Percentiles rank a stretch among this genome's conserved stretches.
These are phyloP conservation scores for Amblyraja radiata DNA, from an alignment of 2,797 vertebrate genomes.

Conservation along the genomic window DNA sequence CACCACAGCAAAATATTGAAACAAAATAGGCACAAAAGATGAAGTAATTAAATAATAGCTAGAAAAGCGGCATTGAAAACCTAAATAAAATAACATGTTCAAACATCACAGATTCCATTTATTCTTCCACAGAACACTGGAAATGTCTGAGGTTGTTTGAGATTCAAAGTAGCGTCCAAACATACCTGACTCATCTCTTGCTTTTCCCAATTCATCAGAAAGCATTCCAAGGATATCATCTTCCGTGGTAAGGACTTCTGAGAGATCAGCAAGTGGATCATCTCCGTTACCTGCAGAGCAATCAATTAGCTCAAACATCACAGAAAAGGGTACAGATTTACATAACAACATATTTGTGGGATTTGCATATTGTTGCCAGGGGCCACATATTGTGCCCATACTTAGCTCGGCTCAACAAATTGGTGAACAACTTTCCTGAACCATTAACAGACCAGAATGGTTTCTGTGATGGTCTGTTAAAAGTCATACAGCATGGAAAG, in stretches of 20 bases:
- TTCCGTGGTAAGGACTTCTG: constrained; percentile 89
- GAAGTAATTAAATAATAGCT: constrained; percentile 39
- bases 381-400: too few relatives aligned
- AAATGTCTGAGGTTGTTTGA: constrained; percentile 11
- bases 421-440: too few relatives aligned
- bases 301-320: constrained; percentile 40
- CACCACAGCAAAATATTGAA: constrained; percentile 47
- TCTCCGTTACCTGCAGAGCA: constrained; percentile 70
- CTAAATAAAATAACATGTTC: constrained; percentile 37
- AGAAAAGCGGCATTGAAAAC: constrained; percentile 34
- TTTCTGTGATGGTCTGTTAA: too few relatives aligned
- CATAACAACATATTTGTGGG: not conserved
- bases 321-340: not conserved
- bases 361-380: too few relatives aligned
- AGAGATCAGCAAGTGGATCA: constrained; percentile 87
- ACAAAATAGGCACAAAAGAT: constrained; percentile 42
- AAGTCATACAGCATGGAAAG: too few relatives aligned
- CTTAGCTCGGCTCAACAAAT: too few relatives aligned
- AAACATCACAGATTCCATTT: constrained; percentile 19
- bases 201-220: constrained; percentile 83
- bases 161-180: constrained; percentile 29
- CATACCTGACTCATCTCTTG: constrained; percentile 81
- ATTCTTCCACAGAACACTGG: not conserved
- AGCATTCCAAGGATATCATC: constrained; percentile 97
- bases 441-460: too few relatives aligned